Conservation (phyloP, 2,113 vertebrate species). For the Oncorhynchus nerka region DNA sequence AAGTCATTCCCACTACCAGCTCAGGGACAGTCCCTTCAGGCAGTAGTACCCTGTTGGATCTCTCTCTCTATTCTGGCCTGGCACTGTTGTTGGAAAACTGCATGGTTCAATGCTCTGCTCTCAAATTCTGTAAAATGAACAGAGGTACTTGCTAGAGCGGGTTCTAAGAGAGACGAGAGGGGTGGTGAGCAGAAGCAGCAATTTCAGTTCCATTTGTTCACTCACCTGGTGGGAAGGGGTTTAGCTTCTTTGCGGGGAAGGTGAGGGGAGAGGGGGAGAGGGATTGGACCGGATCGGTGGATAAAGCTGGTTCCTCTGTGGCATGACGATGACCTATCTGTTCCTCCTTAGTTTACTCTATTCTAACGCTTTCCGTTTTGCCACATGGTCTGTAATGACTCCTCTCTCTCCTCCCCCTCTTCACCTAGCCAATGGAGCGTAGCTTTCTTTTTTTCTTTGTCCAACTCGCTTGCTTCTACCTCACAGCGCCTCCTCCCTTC, state of each 20-base stretch:
- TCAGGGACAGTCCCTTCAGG: background rate
- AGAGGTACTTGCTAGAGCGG: background rate
- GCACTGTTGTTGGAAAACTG: background rate
- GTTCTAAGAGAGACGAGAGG: background rate
- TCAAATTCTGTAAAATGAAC: background rate
- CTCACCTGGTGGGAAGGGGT: background rate
- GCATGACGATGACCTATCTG: background rate
- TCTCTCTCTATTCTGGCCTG: background rate
- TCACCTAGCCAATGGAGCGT: background rate
- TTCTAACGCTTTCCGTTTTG: background rate
- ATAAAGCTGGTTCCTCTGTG: background rate
- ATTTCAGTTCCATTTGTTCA: background rate
- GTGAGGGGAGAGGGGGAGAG: background rate
- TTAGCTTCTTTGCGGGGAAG: background rate
- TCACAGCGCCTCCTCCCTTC: background rate
- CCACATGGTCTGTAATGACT: background rate
- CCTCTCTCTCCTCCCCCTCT: conserved; percentile 8
- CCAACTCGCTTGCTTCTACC: background rate
- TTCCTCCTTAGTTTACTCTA: background rate
- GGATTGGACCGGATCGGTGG: background rate
- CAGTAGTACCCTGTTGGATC: background rate
- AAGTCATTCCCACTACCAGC: background rate
- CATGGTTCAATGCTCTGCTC: background rate
- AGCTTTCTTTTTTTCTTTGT: background rate
- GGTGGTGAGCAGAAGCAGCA: background rate